Evolutionary conservation across 2,888 invertebrate species (phyloP).

Genomic region (Tetheella fluctuosa): DNA sequence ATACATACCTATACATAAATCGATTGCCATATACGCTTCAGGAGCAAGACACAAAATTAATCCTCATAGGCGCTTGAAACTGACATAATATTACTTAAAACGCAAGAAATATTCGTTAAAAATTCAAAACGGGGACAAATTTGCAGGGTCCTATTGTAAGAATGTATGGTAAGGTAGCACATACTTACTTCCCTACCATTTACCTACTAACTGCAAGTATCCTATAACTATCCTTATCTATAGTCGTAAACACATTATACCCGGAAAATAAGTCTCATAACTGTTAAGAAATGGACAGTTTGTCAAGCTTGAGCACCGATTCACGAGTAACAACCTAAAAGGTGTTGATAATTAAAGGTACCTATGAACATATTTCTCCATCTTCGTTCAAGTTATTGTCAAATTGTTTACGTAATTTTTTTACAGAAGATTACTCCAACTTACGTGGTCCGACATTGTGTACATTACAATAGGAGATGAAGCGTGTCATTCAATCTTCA

Average conservation of each 20-base stretch:
- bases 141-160: too few relatives aligned
- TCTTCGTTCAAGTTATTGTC: constrained; percentile 14
- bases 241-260: constrained; percentile 22
- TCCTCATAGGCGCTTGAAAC: too few relatives aligned
- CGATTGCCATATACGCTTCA: too few relatives aligned
- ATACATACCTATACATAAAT: too few relatives aligned
- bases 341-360: not conserved
- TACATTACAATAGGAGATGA: constrained; percentile 51
- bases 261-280: constrained; percentile 30
- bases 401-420: constrained; percentile 34
- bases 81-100: too few relatives aligned
- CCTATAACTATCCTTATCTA: too few relatives aligned
- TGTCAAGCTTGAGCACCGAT: constrained; percentile 38
- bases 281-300: constrained; percentile 43
- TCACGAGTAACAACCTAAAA: not conserved
- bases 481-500: constrained; percentile 47
- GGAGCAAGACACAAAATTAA: too few relatives aligned
- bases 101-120: too few relatives aligned
- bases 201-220: not conserved
- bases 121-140: too few relatives aligned
- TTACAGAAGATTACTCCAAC: constrained; percentile 33
- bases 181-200: too few relatives aligned
- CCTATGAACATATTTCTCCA: constrained; percentile 24
- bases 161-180: too few relatives aligned
- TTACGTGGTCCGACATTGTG: constrained; percentile 39